phyloP scores from a whole-genome alignment of 2,888 invertebrate species.

The Meganola albula region DNA sequence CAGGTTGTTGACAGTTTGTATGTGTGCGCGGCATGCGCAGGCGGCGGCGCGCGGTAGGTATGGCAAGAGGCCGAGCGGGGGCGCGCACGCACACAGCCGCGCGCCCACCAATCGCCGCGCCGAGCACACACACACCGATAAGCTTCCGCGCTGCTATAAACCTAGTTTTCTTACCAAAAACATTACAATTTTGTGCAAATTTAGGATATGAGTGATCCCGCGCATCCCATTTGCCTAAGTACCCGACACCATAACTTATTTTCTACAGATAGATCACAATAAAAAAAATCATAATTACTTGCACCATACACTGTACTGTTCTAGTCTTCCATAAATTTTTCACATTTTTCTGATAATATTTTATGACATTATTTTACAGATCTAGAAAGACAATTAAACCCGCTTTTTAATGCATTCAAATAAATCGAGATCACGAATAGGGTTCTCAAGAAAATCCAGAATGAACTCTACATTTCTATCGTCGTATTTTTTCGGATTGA shows the following conservation, averaged over 20 bases:
- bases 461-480: slow-evolving; percentile 24
- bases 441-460: slow-evolving; percentile 5
- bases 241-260: slow-evolving; percentile 16
- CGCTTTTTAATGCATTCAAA: slow-evolving; percentile 30
- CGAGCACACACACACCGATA: slow-evolving; percentile 47
- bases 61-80: slow-evolving; percentile 59
- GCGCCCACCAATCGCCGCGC: slow-evolving; percentile 59
- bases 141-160: slow-evolving; percentile 40
- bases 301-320: slow-evolving; percentile 32
- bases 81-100: slow-evolving; percentile 51
- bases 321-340: slow-evolving; percentile 37
- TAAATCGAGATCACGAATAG: slow-evolving; percentile 26
- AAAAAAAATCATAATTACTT: slow-evolving; percentile 56
- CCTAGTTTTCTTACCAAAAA: slow-evolving; percentile 54
- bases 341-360: slow-evolving; percentile 24
- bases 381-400: slow-evolving; percentile 27
- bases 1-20: slow-evolving; percentile 29
- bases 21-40: slow-evolving; percentile 23
- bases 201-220: slow-evolving; percentile 52
- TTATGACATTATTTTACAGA: slow-evolving; percentile 19
- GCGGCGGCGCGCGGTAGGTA: slow-evolving; percentile 46
- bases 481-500: slow-evolving; percentile 3
- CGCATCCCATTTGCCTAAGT: slow-evolving; percentile 42
- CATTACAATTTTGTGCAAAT: slow-evolving; percentile 56
- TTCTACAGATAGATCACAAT: slow-evolving; percentile 22